Percentiles rank a stretch among this genome's conserved stretches.
These are phyloP conservation scores for Limonius californicus DNA, from an alignment of 1,140 invertebrate species.

Conservation along the genomic window DNA sequence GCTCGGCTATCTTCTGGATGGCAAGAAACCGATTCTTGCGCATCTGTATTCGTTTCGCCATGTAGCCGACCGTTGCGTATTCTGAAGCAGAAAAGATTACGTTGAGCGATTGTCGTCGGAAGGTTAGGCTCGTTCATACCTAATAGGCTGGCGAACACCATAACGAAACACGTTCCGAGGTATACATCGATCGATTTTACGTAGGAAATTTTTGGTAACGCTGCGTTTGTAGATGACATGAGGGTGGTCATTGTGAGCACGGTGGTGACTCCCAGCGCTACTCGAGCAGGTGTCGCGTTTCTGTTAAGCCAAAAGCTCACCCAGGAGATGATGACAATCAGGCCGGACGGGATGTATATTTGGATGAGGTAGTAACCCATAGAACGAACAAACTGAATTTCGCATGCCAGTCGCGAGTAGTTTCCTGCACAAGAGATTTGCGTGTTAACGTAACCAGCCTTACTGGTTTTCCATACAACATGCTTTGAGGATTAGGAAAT, in stretches of 20 bases:
- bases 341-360: slow-evolving; percentile 97
- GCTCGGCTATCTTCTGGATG: slow-evolving; percentile 84
- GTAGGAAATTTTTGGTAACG: slow-evolving; percentile 97
- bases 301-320: slow-evolving; percentile 84
- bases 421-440: slow-evolving; percentile 67
- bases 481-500: too few relatives aligned
- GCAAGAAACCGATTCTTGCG: slow-evolving; percentile 83
- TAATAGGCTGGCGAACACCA: slow-evolving; percentile 92
- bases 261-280: slow-evolving; percentile 94
- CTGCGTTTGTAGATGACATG: slow-evolving; percentile 97
- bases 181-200: slow-evolving; percentile 98
- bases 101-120: too few relatives aligned
- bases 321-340: slow-evolving; percentile 99
- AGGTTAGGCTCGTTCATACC: too few relatives aligned
- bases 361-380: slow-evolving; percentile 99
- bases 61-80: slow-evolving; percentile 92
- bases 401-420: slow-evolving; percentile 94
- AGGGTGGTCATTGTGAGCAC: slow-evolving; percentile 98
- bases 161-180: slow-evolving; percentile 96
- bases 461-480: too few relatives aligned
- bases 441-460: too few relatives aligned
- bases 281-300: slow-evolving; percentile 94
- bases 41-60: slow-evolving; percentile 94
- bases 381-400: slow-evolving; percentile 96
- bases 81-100: slow-evolving; percentile 70